These are phyloP conservation scores for Cacajao melanocephalus DNA, from an alignment of 2,797 vertebrate genomes.

Conservation along the genomic window DNA sequence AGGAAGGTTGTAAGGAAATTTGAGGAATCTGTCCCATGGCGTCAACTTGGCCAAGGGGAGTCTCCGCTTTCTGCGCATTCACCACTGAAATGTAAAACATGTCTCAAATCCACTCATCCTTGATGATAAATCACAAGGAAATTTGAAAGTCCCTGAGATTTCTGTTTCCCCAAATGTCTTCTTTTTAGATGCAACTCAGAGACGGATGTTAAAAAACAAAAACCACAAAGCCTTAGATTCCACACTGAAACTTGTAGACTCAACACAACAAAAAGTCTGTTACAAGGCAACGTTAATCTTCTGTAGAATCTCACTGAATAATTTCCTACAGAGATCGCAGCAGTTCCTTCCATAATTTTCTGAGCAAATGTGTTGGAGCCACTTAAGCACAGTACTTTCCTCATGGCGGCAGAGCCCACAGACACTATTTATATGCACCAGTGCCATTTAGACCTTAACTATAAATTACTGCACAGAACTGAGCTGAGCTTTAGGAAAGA, in stretches of 20 bases:
- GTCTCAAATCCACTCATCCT: not conserved
- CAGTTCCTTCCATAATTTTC: constrained; percentile 45
- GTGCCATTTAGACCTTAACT: constrained; percentile 60
- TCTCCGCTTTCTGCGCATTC: not conserved
- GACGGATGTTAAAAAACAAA: not conserved
- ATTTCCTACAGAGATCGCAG: constrained; percentile 39
- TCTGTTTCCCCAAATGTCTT: not conserved
- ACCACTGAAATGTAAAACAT: not conserved
- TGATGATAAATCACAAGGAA: constrained; percentile 22
- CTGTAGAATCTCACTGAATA: constrained; percentile 43
- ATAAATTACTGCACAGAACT: constrained; percentile 62
- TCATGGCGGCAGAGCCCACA: not conserved
- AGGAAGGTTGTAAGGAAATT: constrained; percentile 3
- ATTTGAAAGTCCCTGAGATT: not conserved
- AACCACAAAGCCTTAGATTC: not conserved
- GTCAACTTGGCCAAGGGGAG: not conserved
- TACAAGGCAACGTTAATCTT: constrained; percentile 42
- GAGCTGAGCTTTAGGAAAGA: constrained; percentile 60
- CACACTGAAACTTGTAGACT: not conserved
- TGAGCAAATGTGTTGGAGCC: constrained; percentile 50
- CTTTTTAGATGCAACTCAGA: not conserved
- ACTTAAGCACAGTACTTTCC: constrained; percentile 50
- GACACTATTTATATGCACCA: constrained; percentile 32
- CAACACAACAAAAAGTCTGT: not conserved
- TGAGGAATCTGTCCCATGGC: constrained; percentile 4